Base-by-base conservation (phyloP, 2,888 invertebrate genomes). In the Thymelicus acteon region DNA sequence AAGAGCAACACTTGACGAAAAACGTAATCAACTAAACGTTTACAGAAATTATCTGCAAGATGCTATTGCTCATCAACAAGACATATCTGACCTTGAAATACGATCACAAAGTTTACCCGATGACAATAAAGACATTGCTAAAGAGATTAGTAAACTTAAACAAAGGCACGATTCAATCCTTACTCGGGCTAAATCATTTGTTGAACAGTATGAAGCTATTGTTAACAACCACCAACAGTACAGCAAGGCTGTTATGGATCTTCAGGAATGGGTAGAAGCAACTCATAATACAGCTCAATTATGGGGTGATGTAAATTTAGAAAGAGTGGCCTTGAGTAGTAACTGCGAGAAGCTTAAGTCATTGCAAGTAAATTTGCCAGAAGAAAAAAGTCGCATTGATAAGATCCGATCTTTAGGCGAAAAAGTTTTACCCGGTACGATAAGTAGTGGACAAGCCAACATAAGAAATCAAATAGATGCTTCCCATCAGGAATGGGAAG, bases 401-500 rank as follows among this genome's bases (percentile, higher is more conserved):
- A 96, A 96, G 83, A 97, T 98, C 67, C 95, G 97, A 68, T 93
- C 94, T 7, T 86, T 98, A n/a, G 98, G 98, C 0, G 97, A 98
- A 84, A 97, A 97, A 85, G 98, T 99, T 0, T 95, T 98, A 54
- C 97, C 98, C 3, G 97, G 97, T 37, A 98, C 98, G 0, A 93
- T 97, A 48, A 97, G 97, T 80, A 95, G 95, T 60, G 98, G 98
- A 0, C 97, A 98, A 89, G 95, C 96, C 0, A 97, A 97, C 78
- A 96, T 98, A n/a, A 95, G 97, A 73, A 96, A 97, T 12, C 98
- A 98, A 91, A 96, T 98, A 57, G 98, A 98, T 82, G 95, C 96
- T 10, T 97, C 98, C 0, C 97, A 98, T 80, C 97, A 98, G 83
- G 98, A 98, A 90, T 98, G 98, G 98, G 97, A 98, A 85, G 96